Conservation (phyloP, 1,140 invertebrate genomes). For the Geopemphigus sp. region DNA sequence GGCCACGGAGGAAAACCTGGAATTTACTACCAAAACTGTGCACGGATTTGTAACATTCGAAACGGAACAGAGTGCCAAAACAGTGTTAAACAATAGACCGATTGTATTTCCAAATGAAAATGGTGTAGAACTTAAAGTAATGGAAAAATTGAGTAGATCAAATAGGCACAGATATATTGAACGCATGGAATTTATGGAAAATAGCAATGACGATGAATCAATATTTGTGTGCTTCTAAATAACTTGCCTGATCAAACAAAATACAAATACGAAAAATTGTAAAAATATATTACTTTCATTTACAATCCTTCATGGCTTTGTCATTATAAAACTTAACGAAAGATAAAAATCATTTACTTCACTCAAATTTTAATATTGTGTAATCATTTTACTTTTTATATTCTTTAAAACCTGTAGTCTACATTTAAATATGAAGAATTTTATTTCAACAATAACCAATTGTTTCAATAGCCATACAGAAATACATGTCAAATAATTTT, state of each 20-base stretch:
- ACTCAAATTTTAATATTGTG: too few relatives aligned
- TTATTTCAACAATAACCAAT: too few relatives aligned
- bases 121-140: not conserved
- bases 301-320: too few relatives aligned
- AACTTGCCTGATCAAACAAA: not conserved
- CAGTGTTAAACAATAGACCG: not conserved
- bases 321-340: not conserved
- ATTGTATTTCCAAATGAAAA: not conserved
- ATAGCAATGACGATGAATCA: not conserved
- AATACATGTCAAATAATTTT: too few relatives aligned
- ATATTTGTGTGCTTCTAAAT: constrained; percentile 20
- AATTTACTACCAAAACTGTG: not conserved
- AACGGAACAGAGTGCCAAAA: not conserved
- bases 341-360: too few relatives aligned
- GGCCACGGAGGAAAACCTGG: not conserved
- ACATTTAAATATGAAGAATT: too few relatives aligned
- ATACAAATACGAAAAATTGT: not conserved
- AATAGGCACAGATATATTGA: not conserved
- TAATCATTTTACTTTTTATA: too few relatives aligned
- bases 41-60: constrained; percentile 26
- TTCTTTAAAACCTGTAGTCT: too few relatives aligned
- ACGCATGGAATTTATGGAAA: not conserved
- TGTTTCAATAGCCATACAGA: too few relatives aligned
- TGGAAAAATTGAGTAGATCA: not conserved
- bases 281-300: not conserved